Conservation (phyloP, 2,113 vertebrate species). For the Xiphorhynchus elegans region DNA sequence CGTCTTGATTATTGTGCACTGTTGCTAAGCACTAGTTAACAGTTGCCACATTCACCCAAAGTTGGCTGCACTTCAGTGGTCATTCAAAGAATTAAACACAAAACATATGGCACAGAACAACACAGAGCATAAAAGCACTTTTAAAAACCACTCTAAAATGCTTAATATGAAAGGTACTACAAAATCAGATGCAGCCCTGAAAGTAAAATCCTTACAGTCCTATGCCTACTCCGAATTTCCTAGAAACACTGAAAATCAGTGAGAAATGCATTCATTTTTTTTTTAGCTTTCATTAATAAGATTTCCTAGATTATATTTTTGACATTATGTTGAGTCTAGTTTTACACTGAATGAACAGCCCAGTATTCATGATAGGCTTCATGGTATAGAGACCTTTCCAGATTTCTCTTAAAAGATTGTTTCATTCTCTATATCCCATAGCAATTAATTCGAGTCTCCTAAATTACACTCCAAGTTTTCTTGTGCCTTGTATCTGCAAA, state of each 20-base stretch:
- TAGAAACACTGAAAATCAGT: not conserved
- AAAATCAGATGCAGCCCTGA: not conserved
- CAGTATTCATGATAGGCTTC: not conserved
- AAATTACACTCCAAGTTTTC: not conserved
- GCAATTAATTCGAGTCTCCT: not conserved
- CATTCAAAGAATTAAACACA: conserved; percentile 51
- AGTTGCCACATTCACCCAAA: conserved; percentile 66
- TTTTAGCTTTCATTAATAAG: not conserved
- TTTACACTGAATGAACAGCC: not conserved
- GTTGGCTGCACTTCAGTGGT: conserved; percentile 33
- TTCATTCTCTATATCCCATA: not conserved
- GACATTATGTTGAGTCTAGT: not conserved
- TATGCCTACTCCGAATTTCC: not conserved
- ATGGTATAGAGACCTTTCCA: not conserved
- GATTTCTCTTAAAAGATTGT: not conserved
- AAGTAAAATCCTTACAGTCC: not conserved
- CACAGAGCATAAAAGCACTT: not conserved
- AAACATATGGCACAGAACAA: conserved; percentile 59
- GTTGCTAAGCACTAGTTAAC: conserved; percentile 63
- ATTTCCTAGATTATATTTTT: not conserved
- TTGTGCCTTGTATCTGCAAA: not conserved
- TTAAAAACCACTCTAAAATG: not conserved
- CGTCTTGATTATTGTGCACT: conserved; percentile 49
- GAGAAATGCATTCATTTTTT: not conserved
- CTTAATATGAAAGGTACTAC: not conserved